A percentile compares a stretch with the other conserved stretches of the same genome.
Evolutionary conservation across 2,113 vertebrate genomes (phyloP).

Genomic region (Centropristis striata): DNA sequence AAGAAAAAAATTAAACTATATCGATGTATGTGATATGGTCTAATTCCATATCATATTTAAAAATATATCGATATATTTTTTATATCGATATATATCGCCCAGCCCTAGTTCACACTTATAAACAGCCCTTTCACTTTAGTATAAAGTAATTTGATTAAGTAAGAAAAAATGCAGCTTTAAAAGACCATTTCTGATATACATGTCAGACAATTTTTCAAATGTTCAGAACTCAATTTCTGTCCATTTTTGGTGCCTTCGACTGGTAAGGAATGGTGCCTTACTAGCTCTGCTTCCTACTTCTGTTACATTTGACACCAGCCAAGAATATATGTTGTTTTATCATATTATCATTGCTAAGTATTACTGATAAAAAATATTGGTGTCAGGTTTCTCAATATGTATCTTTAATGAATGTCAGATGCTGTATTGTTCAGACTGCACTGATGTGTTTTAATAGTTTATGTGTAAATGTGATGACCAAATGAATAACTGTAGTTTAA

Average conservation of each 20-base stretch:
- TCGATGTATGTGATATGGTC: too few species aligned
- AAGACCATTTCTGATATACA: background rate
- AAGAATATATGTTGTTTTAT: background rate
- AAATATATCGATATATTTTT: too few species aligned
- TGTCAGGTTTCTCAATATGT: background rate
- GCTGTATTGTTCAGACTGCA: too few species aligned
- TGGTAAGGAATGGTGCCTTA: background rate
- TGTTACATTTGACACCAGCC: constrained; percentile 1
- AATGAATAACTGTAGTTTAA: too few species aligned
- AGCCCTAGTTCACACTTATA: background rate
- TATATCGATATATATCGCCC: too few species aligned
- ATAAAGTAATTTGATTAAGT: background rate
- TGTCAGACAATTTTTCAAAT: background rate
- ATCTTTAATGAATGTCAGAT: too few species aligned
- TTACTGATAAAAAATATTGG: background rate
- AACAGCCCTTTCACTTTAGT: background rate
- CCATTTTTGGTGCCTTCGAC: background rate
- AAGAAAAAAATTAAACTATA: too few species aligned
- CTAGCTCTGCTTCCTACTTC: background rate
- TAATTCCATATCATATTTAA: too few species aligned
- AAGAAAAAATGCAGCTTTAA: background rate
- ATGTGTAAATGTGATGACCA: too few species aligned
- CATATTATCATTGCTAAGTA: background rate
- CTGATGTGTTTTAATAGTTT: too few species aligned
- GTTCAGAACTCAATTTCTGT: background rate